Percentiles rank a stretch among this genome's conserved stretches.
Conservation (phyloP, 2,797 vertebrate species). For the Sylvia borin region DNA sequence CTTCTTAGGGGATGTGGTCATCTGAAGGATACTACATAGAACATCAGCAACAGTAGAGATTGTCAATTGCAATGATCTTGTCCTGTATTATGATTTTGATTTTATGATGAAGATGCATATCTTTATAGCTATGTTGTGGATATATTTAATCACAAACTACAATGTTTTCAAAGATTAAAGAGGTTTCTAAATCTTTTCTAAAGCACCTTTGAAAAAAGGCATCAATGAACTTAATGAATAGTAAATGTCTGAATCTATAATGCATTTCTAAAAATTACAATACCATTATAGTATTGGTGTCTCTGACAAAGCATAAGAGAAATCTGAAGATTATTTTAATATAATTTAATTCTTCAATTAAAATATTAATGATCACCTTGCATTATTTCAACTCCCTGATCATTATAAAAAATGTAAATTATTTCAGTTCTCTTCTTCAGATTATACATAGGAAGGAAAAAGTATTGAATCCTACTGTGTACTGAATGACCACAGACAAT, state of each 20-base stretch:
- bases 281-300: background rate
- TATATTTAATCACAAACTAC: background rate
- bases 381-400: slow-evolving; percentile 58
- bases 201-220: slow-evolving; percentile 11
- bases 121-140: background rate
- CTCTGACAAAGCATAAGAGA: slow-evolving; percentile 16
- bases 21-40: background rate
- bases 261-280: slow-evolving; percentile 26
- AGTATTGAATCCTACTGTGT: background rate
- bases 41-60: background rate
- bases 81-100: background rate
- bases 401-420: slow-evolving; percentile 54
- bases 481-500: background rate
- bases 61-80: background rate
- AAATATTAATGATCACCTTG: slow-evolving; percentile 57
- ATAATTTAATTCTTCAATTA: slow-evolving; percentile 23
- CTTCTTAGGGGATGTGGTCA: background rate
- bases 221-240: slow-evolving; percentile 2
- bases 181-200: slow-evolving; percentile 2
- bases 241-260: slow-evolving; percentile 1
- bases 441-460: background rate
- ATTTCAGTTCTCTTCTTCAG: slow-evolving; percentile 52
- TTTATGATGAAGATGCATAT: background rate
- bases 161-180: background rate
- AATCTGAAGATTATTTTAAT: slow-evolving; percentile 39